A percentile compares a stretch with the other conserved stretches of the same genome.
Conservation (phyloP, 2,888 invertebrate species). For the Bombylius major region DNA sequence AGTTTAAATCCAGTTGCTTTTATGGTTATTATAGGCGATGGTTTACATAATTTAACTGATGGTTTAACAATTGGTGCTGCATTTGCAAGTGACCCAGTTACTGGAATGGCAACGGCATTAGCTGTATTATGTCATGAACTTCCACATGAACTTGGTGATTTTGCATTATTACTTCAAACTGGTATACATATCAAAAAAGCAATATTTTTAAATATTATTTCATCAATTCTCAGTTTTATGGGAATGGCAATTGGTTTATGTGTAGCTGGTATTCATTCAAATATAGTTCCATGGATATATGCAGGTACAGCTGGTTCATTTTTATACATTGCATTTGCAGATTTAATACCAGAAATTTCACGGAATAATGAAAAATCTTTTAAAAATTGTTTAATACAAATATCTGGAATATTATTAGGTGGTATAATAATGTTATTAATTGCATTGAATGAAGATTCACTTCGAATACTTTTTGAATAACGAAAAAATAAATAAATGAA, state of each 20-base stretch:
- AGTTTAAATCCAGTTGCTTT: constrained; percentile 52
- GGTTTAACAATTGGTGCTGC: constrained; percentile 71
- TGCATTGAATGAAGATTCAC: constrained; percentile 52
- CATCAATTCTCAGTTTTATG: constrained; percentile 61
- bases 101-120: constrained; percentile 61
- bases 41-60: constrained; percentile 67
- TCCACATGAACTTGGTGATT: constrained; percentile 72
- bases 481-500: neutral
- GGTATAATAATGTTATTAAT: constrained; percentile 61
- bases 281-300: constrained; percentile 63
- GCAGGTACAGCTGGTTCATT: constrained; percentile 69
- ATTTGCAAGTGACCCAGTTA: constrained; percentile 57
- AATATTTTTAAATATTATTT: constrained; percentile 58
- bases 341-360: constrained; percentile 56
- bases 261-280: constrained; percentile 54
- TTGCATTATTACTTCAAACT: constrained; percentile 63
- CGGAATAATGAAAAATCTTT: constrained; percentile 41
- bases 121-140: constrained; percentile 72
- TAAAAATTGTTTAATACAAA: constrained; percentile 47
- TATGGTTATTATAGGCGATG: constrained; percentile 71
- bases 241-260: constrained; percentile 60
- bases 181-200: constrained; percentile 62
- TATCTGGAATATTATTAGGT: constrained; percentile 52
- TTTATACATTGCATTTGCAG: constrained; percentile 67
- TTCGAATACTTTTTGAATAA: constrained; percentile 25